Percentiles rank a stretch among this genome's conserved stretches.
These are phyloP conservation scores for Patiria miniata DNA, from an alignment of 35 echinoderm and acorn worm genomes.

Conservation along the genomic window DNA sequence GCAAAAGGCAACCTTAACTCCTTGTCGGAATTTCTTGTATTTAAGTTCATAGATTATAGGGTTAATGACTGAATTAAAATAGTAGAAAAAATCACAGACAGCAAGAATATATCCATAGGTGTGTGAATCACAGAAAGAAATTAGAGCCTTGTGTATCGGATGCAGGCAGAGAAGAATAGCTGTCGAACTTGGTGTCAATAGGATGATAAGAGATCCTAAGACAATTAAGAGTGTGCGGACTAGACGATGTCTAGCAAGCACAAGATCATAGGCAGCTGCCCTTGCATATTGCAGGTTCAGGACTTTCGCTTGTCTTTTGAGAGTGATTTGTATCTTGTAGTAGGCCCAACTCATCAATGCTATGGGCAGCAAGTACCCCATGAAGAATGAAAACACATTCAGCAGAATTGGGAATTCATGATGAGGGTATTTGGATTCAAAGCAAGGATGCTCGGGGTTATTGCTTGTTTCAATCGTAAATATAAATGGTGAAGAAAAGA, in stretches of 20 bases:
- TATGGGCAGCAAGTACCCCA: background rate
- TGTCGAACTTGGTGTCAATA: background rate
- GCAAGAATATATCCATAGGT: background rate
- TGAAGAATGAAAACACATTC: background rate
- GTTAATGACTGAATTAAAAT: conserved; percentile 1
- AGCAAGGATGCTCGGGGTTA: background rate
- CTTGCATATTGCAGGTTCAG: background rate
- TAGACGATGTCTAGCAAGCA: background rate
- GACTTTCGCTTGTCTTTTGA: too few relatives aligned
- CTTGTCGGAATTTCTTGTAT: background rate
- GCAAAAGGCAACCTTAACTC: background rate
- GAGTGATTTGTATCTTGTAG: too few relatives aligned
- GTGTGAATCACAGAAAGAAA: background rate
- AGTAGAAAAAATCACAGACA: background rate
- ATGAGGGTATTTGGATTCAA: background rate
- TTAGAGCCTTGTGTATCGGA: background rate
- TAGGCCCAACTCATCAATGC: too few relatives aligned
- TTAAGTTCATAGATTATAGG: too few relatives aligned
- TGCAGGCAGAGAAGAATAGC: background rate
- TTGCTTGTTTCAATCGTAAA: background rate
- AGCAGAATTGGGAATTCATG: background rate
- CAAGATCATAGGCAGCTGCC: background rate
- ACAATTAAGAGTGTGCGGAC: background rate
- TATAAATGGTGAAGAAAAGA: background rate
- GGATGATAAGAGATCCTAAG: background rate